A percentile compares a stretch with the other conserved stretches of the same genome.
Evolutionary conservation across 2,797 vertebrate genomes (phyloP).

Genomic region (Notamacropus eugenii): DNA sequence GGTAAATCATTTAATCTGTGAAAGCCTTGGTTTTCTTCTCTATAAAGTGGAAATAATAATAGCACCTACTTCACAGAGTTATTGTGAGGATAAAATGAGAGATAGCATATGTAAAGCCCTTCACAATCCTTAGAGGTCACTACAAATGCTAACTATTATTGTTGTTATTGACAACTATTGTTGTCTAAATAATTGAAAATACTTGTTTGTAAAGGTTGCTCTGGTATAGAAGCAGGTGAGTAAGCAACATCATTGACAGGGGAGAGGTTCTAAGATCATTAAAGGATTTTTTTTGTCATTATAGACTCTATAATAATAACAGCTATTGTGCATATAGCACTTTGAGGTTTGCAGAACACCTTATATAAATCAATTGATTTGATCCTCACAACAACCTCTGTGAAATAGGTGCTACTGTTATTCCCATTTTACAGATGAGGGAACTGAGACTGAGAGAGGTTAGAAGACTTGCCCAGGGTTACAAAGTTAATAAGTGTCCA

Average conservation of each 20-base stretch:
- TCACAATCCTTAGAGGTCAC: not conserved
- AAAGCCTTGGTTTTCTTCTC: not conserved
- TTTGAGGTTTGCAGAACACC: not conserved
- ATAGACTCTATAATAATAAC: not conserved
- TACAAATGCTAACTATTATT: not conserved
- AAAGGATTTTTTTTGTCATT: not conserved
- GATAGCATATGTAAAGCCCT: not conserved
- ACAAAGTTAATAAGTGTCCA: not conserved
- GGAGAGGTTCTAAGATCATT: not conserved
- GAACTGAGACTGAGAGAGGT: not conserved
- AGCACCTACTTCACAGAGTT: not conserved
- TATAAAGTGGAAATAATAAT: not conserved
- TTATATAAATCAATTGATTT: not conserved
- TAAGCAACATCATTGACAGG: not conserved
- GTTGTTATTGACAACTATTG: not conserved
- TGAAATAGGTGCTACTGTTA: not conserved
- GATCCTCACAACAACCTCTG: no score
- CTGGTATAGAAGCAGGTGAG: conserved; percentile 7
- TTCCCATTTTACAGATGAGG: not conserved
- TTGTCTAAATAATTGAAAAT: conserved; percentile 42
- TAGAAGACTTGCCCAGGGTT: not conserved
- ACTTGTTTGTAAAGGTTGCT: conserved; percentile 15
- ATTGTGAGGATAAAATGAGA: not conserved
- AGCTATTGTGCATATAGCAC: not conserved
- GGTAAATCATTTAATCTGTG: not conserved